These are phyloP conservation scores for Paralvinella palmiformis DNA, from an alignment of 1,140 invertebrate species.

Conservation along the genomic window DNA sequence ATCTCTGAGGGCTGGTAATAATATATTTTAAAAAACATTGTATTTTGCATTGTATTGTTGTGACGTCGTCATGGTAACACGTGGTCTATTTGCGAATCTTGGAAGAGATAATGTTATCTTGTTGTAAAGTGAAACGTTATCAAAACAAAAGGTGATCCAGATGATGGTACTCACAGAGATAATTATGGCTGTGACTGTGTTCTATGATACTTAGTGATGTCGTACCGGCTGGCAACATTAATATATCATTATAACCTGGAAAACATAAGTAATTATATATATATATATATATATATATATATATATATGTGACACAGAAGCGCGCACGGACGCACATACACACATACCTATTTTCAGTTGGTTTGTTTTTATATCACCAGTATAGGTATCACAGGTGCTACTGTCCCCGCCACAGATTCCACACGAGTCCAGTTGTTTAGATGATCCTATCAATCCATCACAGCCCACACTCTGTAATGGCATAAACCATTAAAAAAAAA, in stretches of 20 bases:
- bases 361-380: constrained; percentile 18
- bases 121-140: background rate
- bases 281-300: background rate
- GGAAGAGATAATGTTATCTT: background rate
- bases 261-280: background rate
- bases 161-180: constrained; percentile 10
- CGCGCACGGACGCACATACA: background rate
- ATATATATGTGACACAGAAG: background rate
- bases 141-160: background rate
- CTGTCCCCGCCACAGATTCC: constrained; percentile 81
- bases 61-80: background rate
- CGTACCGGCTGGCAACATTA: constrained; percentile 13
- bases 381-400: constrained; percentile 58
- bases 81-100: background rate
- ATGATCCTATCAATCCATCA: constrained; percentile 72
- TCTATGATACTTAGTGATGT: constrained; percentile 12
- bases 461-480: constrained; percentile 65
- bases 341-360: constrained; percentile 13
- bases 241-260: constrained; percentile 15
- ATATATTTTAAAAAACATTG: background rate
- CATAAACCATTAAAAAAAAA: background rate
- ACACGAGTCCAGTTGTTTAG: constrained; percentile 67
- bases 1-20: constrained; percentile 69
- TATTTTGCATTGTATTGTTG: background rate
- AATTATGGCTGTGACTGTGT: constrained; percentile 5